These are phyloP conservation scores for Clarias laeviceps DNA, from an alignment of 2,797 vertebrate species.

Conservation along the genomic window DNA sequence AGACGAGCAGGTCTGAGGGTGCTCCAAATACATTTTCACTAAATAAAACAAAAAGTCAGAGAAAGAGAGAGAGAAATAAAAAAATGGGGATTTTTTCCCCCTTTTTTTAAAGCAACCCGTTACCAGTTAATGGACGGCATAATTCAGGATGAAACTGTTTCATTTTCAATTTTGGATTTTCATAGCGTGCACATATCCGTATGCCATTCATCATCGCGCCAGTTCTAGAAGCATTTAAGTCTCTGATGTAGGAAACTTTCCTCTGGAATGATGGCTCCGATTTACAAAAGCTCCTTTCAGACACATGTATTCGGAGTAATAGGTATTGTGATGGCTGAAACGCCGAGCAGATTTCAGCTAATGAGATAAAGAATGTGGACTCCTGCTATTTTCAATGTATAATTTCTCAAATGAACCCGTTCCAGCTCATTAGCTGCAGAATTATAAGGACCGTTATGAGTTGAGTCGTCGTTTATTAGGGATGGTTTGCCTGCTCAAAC, in stretches of 20 bases:
- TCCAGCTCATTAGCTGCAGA: slow-evolving; percentile 15
- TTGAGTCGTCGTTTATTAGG: slow-evolving; percentile 9
- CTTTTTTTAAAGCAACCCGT: background rate
- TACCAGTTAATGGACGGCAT: background rate
- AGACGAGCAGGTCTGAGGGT: background rate
- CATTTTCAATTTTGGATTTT: slow-evolving; percentile 2
- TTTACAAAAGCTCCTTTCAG: slow-evolving; percentile 12
- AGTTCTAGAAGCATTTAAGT: slow-evolving; percentile 12
- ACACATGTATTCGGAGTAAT: slow-evolving; percentile 12
- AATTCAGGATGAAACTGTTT: slow-evolving; percentile 15
- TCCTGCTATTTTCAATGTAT: slow-evolving; percentile 23
- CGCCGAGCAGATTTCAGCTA: slow-evolving; percentile 20
- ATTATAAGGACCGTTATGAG: slow-evolving; percentile 23
- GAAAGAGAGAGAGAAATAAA: no score
- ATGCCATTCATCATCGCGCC: background rate
- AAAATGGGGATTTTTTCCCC: no score
- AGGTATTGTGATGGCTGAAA: slow-evolving; percentile 16
- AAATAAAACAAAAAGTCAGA: no score
- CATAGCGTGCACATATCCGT: background rate
- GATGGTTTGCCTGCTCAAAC: slow-evolving; percentile 13
- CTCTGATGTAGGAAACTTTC: slow-evolving; percentile 1
- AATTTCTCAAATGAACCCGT: slow-evolving; percentile 18
- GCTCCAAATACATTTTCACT: background rate
- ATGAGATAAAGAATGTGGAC: slow-evolving; percentile 27
- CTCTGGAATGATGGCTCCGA: background rate